Conservation (phyloP, 2,113 vertebrate species). For the Leptocoma aspasia region DNA sequence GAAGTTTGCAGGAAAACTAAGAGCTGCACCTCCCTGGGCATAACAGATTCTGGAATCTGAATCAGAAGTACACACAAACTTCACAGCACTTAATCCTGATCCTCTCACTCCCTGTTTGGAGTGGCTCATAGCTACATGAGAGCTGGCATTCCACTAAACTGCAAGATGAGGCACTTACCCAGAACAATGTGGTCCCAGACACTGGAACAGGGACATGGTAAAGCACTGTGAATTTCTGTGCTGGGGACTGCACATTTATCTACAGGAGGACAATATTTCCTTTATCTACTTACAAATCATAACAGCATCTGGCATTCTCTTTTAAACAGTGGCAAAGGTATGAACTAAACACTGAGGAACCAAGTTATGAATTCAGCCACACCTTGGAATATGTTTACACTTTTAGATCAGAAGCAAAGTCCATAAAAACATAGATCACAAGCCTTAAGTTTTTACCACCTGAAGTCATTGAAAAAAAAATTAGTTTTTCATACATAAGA, state of each 20-base stretch:
- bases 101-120: background rate
- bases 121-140: background rate
- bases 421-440: background rate
- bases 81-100: background rate
- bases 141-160: background rate
- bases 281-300: background rate
- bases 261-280: background rate
- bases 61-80: background rate
- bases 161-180: background rate
- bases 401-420: background rate
- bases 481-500: background rate
- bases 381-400: background rate
- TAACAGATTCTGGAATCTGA: background rate
- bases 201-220: rapidly evolving
- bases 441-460: background rate
- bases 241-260: background rate
- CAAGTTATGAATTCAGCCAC: background rate
- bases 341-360: background rate
- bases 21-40: background rate
- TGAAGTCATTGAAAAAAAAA: background rate
- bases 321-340: background rate
- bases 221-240: background rate
- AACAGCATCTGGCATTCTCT: background rate
- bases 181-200: background rate
- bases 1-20: background rate